Evolutionary conservation across 2,888 invertebrate species (phyloP).

Genomic region (Masnerella sp.): DNA sequence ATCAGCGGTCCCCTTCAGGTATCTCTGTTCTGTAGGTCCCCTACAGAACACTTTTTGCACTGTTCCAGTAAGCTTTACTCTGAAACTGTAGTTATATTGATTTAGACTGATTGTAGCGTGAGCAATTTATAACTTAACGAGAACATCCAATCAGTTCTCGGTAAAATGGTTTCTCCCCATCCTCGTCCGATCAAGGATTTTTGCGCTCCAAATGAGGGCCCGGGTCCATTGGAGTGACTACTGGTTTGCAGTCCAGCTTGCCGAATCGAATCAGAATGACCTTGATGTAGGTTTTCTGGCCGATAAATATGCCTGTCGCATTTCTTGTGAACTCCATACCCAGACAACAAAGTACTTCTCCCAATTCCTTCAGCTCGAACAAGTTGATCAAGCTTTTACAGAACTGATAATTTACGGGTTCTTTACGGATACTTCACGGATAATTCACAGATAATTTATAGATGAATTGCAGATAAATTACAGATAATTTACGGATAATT

Average conservation of each 20-base stretch:
- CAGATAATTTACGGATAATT: no score
- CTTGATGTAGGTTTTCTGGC: slow-evolving; percentile 6
- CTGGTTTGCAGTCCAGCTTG: slow-evolving; percentile 14
- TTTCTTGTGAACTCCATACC: slow-evolving; percentile 13
- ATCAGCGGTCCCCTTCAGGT: slow-evolving; percentile 10
- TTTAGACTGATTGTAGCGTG: slow-evolving; percentile 3
- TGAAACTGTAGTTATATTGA: slow-evolving; percentile 18
- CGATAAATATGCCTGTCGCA: neutral
- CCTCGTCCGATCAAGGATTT: neutral
- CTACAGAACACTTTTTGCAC: slow-evolving; percentile 32
- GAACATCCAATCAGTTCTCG: slow-evolving; percentile 19
- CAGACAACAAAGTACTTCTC: neutral
- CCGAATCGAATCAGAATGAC: slow-evolving; percentile 17
- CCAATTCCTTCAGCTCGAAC: slow-evolving; percentile 22
- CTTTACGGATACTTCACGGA: no score
- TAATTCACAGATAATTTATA: no score
- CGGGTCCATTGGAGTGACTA: slow-evolving; percentile 1
- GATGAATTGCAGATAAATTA: no score
- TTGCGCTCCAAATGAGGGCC: no score
- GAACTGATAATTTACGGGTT: neutral
- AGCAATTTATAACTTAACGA: slow-evolving; percentile 23
- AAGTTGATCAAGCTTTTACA: neutral
- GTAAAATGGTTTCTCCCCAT: slow-evolving; percentile 15
- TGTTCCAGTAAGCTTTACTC: slow-evolving; percentile 16
- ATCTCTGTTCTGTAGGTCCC: no score